Evolutionary conservation across 2,888 invertebrate species (phyloP), one percentile per base, ranked within the genome.

Genomic region (Empis livida): DNA sequence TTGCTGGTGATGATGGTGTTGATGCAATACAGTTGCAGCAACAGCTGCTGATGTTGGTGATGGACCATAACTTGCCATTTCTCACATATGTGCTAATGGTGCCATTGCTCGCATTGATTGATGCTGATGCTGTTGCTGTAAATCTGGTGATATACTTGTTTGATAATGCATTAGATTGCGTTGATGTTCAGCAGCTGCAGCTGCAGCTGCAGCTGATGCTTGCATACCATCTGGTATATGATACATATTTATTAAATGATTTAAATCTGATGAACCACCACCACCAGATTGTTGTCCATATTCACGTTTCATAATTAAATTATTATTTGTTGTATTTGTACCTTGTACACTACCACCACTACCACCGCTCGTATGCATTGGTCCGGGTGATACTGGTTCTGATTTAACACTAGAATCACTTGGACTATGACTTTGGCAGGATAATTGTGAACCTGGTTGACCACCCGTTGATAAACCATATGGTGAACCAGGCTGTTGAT

Each of bases 361-460:
- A 56, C 54, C 57, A 68, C 60, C 51, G 64, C 59, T 53, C 62
- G 64, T 15, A 42, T 61, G 61, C 55, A 61, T 76, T 70, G 75
- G 85, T 71, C 73, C 81, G 44, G 89, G 86, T 46, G 88, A 87
- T 59, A 88, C 86, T 30, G 89, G 87, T 69, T 91, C 90, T 45
- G 89, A 89, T 68, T 90, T 90, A 63, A 89, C 86, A 64, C 87
- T 88, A 53, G 85, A 86, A 56, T 87, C 88, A 65, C 87, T 87
- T 44, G 89, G 89, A 60, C 87, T 86, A 70, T 89, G 87, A 52
- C 82, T 78, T 50, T 78, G 78, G 71, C 82, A 81, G 57, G 75
- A 75, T 61, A 74, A 71, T 62, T 76, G 76, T 13, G 82, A 80
- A 43, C 80, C 79, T 1, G 80, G 78, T 59, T 80, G 73, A 20